These are phyloP conservation scores for Cryptocephalus primarius DNA, from an alignment of 2,888 invertebrate species.

Conservation along the genomic window DNA sequence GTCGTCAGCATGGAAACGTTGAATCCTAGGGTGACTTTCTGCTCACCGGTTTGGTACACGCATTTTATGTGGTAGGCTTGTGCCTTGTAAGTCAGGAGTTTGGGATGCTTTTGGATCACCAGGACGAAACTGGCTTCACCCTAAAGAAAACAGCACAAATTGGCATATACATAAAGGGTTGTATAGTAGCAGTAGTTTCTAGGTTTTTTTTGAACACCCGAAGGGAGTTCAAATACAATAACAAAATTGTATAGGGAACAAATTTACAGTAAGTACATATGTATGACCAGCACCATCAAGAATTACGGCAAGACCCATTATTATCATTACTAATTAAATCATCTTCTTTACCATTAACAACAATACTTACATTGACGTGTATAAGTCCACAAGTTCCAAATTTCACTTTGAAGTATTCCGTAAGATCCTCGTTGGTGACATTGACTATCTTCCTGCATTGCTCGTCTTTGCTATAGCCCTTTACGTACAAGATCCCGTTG, in stretches of 20 bases:
- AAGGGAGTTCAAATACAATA: too few species aligned
- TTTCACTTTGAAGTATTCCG: conserved; percentile 61
- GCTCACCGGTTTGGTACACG: conserved; percentile 87
- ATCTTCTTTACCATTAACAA: too few species aligned
- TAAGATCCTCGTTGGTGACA: conserved; percentile 44
- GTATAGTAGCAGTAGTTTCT: too few species aligned
- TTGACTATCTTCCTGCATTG: conserved; percentile 73
- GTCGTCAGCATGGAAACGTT: conserved; percentile 94
- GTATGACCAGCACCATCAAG: too few species aligned
- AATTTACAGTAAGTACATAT: too few species aligned
- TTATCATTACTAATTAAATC: too few species aligned
- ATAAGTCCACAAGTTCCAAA: conserved; percentile 88
- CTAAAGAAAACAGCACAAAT: conserved; percentile 37
- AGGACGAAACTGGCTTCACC: conserved; percentile 87
- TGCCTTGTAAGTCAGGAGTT: conserved; percentile 86
- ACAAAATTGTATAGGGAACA: too few species aligned
- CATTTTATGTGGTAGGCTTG: conserved; percentile 95
- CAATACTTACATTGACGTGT: conserved; percentile 79
- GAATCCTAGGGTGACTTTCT: conserved; percentile 84
- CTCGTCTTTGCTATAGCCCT: conserved; percentile 89
- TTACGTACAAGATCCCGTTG: conserved; percentile 85
- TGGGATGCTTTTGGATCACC: conserved; percentile 93
- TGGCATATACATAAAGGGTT: too few species aligned
- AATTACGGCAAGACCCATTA: too few species aligned
- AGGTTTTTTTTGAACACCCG: too few species aligned